A percentile compares a stretch with the other conserved stretches of the same genome.
phyloP scores from a whole-genome alignment of 2,113 vertebrate genomes.

The Odontesthes bonariensis region DNA sequence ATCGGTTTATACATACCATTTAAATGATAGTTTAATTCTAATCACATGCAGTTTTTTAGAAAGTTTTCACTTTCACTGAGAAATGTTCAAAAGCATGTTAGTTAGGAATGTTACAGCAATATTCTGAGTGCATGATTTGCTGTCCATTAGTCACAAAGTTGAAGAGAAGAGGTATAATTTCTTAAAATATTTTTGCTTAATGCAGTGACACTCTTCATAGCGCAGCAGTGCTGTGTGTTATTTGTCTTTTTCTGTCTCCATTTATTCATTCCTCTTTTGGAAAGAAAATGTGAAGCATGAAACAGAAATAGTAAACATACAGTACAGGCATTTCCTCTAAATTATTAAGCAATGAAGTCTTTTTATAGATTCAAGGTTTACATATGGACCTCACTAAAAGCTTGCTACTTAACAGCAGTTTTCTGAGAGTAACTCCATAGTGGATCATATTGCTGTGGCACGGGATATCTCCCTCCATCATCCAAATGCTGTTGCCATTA shows the following conservation, averaged over 20 bases:
- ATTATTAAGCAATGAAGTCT: constrained; percentile 72
- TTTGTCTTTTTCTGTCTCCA: constrained; percentile 20
- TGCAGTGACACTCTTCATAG: neutral
- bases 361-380: constrained; percentile 72
- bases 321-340: constrained; percentile 72
- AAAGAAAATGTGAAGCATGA: constrained; percentile 54
- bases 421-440: constrained; percentile 50
- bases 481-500: constrained; percentile 44
- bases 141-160: neutral
- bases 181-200: neutral
- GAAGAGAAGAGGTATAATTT: neutral
- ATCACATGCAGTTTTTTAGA: neutral
- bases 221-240: neutral
- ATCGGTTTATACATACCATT: neutral
- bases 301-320: constrained; percentile 70
- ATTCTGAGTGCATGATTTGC: neutral
- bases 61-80: neutral
- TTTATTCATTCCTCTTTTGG: constrained; percentile 40
- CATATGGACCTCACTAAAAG: constrained; percentile 76
- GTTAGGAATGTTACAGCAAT: neutral
- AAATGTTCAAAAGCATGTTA: neutral
- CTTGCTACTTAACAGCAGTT: constrained; percentile 60
- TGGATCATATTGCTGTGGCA: constrained; percentile 61
- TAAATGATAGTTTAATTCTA: neutral
- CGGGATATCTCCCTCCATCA: constrained; percentile 53